Percentiles rank a stretch among this genome's conserved stretches.
Conservation (phyloP, 2,113 vertebrate species). For the Hemibagrus wyckioides region DNA sequence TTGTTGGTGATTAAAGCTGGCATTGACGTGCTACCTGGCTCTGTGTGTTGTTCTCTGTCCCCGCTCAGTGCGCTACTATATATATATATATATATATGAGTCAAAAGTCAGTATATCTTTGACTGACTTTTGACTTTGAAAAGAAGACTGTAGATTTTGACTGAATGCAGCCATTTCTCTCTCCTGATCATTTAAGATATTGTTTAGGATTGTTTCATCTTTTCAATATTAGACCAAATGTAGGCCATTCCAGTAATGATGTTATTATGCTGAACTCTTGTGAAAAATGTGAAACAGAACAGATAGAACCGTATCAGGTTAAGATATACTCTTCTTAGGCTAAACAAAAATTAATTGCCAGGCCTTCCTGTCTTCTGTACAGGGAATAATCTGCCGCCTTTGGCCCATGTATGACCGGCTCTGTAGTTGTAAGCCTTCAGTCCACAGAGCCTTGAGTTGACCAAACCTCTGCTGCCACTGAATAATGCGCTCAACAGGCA, state of each 20-base stretch:
- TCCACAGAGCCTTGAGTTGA: conserved; percentile 9
- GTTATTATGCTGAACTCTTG: background rate
- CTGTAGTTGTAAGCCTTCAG: conserved; percentile 7
- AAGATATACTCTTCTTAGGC: background rate
- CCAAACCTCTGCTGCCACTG: conserved; percentile 40
- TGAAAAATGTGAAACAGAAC: background rate
- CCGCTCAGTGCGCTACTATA: too few relatives aligned
- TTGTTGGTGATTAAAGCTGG: too few relatives aligned
- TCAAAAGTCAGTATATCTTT: too few relatives aligned
- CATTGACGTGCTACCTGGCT: too few relatives aligned
- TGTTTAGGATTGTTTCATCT: too few relatives aligned
- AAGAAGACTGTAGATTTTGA: too few relatives aligned
- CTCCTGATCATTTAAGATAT: too few relatives aligned
- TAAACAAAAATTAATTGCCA: background rate
- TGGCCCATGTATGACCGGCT: conserved; percentile 46
- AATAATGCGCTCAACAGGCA: conserved; percentile 36
- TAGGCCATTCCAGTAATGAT: background rate
- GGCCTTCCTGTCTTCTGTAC: background rate
- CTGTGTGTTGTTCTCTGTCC: too few relatives aligned
- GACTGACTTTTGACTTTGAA: too few relatives aligned
- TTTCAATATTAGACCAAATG: too few relatives aligned
- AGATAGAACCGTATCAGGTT: background rate
- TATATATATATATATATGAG: too few relatives aligned
- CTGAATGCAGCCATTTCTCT: too few relatives aligned
- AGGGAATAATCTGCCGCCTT: conserved; percentile 23